Evolutionary conservation across 2,888 invertebrate genomes (phyloP), one percentile per base, ranked within the genome.

Genomic region (Agrotis exclamationis): DNA sequence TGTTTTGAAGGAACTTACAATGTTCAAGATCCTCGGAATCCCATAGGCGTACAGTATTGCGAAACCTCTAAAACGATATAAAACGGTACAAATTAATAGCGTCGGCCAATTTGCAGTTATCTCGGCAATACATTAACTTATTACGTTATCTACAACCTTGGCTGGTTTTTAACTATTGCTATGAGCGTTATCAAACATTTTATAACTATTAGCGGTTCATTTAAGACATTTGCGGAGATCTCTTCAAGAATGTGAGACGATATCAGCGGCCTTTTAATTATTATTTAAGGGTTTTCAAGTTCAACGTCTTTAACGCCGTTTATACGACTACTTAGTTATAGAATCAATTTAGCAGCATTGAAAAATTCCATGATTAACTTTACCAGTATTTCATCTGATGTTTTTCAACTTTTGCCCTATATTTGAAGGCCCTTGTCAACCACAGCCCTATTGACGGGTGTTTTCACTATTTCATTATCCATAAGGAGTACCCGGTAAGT

Each of bases 111-210:
- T 85, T 74, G 74, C 80, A 80, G 80, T 80, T 85, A 87, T 87
- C 84, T 84, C 73, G 22, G 66, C 70, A 63, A 74, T 60, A 79
- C 74, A 81, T 84, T 79, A 77, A 83, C 75, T 86, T 83, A 86
- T 88, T 88, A 84, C 74, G 77, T 87, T 88, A 88, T 88, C 88
- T 86, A 51, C 63, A 86, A 79, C 87, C 87, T 87, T 87, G 86
- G 75, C 76, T 80, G 67, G 81, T 81, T 77, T 82, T 84, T 83
- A 85, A 85, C 85, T 82, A 84, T 85, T 84, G 74, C 86, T 84
- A 77, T 59, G 77, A 84, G 82, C 75, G 69, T 84, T 85, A 85
- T 86, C 81, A 80, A 69, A 20, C 59, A 16, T 63, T 67, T 63
- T 76, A 70, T 74, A 80, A 81, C 79, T 77, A 78, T 76, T 78